Base-by-base conservation (phyloP, 35 echinoderm and acorn worm genomes). In the Stichopus chloronotus region DNA sequence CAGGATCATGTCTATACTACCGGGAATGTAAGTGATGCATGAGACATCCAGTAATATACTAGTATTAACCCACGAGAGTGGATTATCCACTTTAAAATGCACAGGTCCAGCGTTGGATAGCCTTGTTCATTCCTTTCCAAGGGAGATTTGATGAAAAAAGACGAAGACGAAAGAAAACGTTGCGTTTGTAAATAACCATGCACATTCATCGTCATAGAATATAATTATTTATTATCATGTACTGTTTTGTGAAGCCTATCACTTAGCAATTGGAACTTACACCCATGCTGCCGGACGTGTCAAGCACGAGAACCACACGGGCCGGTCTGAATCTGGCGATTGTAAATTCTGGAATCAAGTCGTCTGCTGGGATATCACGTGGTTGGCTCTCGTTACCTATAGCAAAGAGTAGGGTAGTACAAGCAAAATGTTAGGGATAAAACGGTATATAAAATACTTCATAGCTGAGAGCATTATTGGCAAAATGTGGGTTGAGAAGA, bases 351-450 rank as follows among this genome's bases (percentile, higher is more conserved):
- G 77, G 77, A 5, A 25, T 21, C n/a, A 79, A 52, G 14, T 79
- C 14, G 77, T 23, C 22, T 9, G 9, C 77, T 79, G 77, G 77
- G n/a, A 79, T 79, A 23, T 79, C 30, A 79, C 77, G 77, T 79
- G 77, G 77, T 79, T 79, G 77, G 22, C 77, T 79, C 20, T 79
- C 30, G 22, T 9, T 52, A n/a, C 30, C 77, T 79, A 20, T 23
- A 43, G 30, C 30, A 43, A 43, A 43, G 30, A 43, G 30, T 0
- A 43, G 30, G 11, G n/a, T 71, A 71, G 63, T n/a, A 71, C 63
- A 71, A 13, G 11, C 1, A 13, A 71, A 71, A 13, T n/a, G n/a
- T 11, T n/a, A 71, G 10, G 63, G 63, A 71, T 13, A 71, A n/a
- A 71, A n/a, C 10, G n/a, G 11, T 13, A 71, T 11, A 1, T 11